Evolutionary conservation across 1,140 invertebrate species (phyloP), one percentile per base, ranked within the genome.

Genomic region (Metopolophium dirhodum): DNA sequence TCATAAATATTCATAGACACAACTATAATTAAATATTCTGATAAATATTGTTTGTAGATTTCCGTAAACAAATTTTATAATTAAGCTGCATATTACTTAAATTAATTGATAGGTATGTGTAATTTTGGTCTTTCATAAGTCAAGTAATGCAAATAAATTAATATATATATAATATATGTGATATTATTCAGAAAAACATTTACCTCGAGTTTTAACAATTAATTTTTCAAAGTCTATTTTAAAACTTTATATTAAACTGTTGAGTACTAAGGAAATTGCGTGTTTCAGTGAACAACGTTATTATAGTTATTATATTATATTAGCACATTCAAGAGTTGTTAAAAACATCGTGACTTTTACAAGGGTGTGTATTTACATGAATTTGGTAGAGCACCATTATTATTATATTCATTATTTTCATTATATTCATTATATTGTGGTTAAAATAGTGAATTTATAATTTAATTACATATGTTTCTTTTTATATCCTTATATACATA

Each of bases 271-370:
- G n/a, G n/a, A 41, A 51, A 51, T 51, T 22, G 14, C 47, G n/a
- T 23, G 86, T 88, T 88, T n/a, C 30, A 51, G 2, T 22, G 14
- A 88, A 88, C 49, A 18, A 51, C 86, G 47, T 45, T 30, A 18
- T 49, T 51, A 88, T 89, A 89, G 54, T 89, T 35, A 89, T 87
- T 26, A 89, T 54, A 89, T 54, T 89, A 57, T 89, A 41, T 90
- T 61, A 90, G 54, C 51, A 90, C 88, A 23, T 90, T 61, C 35
- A 14, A 41, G 61, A 14, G 51, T 61, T 57, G 51, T 14, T 41
- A 41, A 87, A 30, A 87, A n/a, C 37, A n/a, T n/a, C 1, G 26
- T 49, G 3, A 49, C 8, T 2, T 49, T n/a, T 18, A 49, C 9
- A n/a, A 41, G 51, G 35, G 35, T 41, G 88, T 54, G 35, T 14